Conservation (phyloP, 2,113 vertebrate species). For the Elephantulus edwardii region DNA sequence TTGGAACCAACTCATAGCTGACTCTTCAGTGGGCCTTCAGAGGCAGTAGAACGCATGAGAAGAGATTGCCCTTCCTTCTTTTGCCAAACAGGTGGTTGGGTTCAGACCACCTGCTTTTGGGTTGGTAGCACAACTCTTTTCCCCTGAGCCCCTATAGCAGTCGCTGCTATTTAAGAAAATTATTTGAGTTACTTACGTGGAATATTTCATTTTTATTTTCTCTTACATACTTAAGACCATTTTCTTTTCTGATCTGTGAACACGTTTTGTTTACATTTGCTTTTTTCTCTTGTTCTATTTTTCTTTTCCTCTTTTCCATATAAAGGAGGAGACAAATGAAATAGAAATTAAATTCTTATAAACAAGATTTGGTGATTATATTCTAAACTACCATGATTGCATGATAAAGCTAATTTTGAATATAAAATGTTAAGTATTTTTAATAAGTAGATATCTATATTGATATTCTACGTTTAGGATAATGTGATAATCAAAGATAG, state of each 20-base stretch:
- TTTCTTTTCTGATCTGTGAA: neutral
- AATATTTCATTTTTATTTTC: conserved; percentile 38
- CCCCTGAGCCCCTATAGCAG: too few species aligned
- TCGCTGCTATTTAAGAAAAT: conserved; percentile 44
- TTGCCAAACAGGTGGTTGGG: too few species aligned
- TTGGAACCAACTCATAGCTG: too few species aligned
- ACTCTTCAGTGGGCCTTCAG: too few species aligned
- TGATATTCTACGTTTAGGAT: conserved; percentile 11
- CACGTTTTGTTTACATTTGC: conserved; percentile 30
- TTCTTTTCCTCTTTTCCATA: neutral
- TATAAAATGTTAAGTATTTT: conserved; percentile 30
- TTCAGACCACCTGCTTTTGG: too few species aligned
- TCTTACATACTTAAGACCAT: neutral
- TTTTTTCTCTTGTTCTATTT: neutral
- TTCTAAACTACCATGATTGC: neutral
- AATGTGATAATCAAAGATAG: neutral
- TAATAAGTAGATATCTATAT: conserved; percentile 35
- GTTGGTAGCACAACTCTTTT: too few species aligned
- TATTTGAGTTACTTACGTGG: neutral
- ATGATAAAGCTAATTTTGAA: conserved; percentile 36
- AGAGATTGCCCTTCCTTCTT: too few species aligned
- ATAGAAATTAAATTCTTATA: neutral
- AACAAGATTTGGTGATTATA: neutral
- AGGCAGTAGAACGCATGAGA: too few species aligned
- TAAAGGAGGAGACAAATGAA: neutral